Conservation (phyloP, 2,888 invertebrate species). For the Lithosia quadra region DNA sequence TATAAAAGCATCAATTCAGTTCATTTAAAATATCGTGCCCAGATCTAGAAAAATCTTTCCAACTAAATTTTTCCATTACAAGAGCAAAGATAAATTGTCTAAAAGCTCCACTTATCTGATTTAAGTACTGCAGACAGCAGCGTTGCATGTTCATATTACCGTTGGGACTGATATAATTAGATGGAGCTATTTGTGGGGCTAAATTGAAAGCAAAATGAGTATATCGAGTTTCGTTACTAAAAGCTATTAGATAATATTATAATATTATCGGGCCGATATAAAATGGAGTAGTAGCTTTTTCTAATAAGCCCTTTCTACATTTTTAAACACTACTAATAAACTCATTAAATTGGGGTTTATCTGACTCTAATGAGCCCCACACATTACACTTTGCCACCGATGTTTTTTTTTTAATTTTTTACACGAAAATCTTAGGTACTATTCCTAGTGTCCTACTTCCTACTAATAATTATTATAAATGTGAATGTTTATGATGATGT, state of each 20-base stretch:
- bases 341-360: too few species aligned
- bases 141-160: conserved; percentile 61
- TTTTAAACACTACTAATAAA: too few species aligned
- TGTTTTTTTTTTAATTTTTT: too few species aligned
- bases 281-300: too few species aligned
- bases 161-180: conserved; percentile 60
- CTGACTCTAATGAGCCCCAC: too few species aligned
- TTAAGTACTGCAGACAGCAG: conserved; percentile 49
- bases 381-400: too few species aligned
- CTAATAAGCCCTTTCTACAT: too few species aligned
- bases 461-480: too few species aligned
- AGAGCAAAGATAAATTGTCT: conserved; percentile 43
- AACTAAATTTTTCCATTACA: conserved; percentile 45
- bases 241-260: neutral
- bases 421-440: too few species aligned
- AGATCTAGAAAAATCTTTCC: conserved; percentile 36
- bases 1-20: conserved; percentile 26
- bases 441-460: too few species aligned
- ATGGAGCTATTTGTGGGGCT: conserved; percentile 47
- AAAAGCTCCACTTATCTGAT: conserved; percentile 49
- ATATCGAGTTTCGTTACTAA: neutral
- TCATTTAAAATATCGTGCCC: conserved; percentile 30
- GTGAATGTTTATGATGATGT: too few species aligned
- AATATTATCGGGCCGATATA: too few species aligned
- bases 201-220: conserved; percentile 5